Base-by-base conservation (phyloP, 2,888 invertebrate species). In the Acrobasis consociella region DNA sequence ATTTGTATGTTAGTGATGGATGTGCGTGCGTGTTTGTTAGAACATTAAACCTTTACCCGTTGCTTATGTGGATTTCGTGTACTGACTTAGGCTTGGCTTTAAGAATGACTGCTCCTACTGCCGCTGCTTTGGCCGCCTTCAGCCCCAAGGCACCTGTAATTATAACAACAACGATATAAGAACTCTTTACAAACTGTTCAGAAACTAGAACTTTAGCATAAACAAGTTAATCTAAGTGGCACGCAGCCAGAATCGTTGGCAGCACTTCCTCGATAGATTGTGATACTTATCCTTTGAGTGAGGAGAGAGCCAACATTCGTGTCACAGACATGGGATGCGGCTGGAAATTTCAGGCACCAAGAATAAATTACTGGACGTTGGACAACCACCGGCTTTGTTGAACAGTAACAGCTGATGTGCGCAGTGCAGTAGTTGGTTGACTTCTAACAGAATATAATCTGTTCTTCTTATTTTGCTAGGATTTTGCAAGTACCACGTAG, bases 101-200 rank as follows among this genome's bases (percentile, higher is more conserved):
- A 9, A 87, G 81, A 1, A 90, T 91, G 52, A 89, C 68, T 0
- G 86, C 89, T 46, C 84, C 85, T 2, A 85, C 85, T 1, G 85
- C 89, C 61, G 87, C 91, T 16, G 86, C 81, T 75, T 92, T 91
- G 31, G 81, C 90, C 65, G 87, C 91, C 72, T 89, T 91, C 68
- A 92, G 70, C 61, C 91, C 91, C 62, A 87, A 73, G 61, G 75
- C 81, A 71, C 85, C 85, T 85, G 76, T 3, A 64, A 51, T 71
- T 52, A 63, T 15, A 31, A 52, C 17, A 49, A 42, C n/a, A 22
- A 31, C 16, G 8, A 0, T n/a, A 42, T 60, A 22, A 42, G 50
- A 46, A 13, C n/a, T 56, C 42, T 17, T 56, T 46, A 7, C 16
- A 55, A 55, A 55, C 55, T 55, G 9, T 53, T 16, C 11, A 2